These are phyloP conservation scores for Brachionus asplanchnoidis DNA, from an alignment of 1,140 invertebrate species.

Conservation along the genomic window DNA sequence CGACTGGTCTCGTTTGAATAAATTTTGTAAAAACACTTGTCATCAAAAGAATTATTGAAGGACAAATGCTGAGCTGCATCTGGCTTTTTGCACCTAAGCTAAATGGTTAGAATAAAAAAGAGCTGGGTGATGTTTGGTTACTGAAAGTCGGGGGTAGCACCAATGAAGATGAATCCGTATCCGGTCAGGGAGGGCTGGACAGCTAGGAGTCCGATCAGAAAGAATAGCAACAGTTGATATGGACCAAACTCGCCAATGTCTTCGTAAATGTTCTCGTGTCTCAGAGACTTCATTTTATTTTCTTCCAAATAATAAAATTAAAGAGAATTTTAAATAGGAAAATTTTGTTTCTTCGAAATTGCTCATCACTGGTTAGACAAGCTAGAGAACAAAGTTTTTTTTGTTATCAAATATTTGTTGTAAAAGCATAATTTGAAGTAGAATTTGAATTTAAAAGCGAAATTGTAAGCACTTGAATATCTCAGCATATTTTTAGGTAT, in stretches of 20 bases:
- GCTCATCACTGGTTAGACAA: neutral
- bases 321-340: neutral
- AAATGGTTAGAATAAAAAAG: neutral
- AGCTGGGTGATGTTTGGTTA: neutral
- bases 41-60: neutral
- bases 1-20: neutral
- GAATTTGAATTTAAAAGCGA: neutral
- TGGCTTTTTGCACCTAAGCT: neutral
- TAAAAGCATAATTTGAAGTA: neutral
- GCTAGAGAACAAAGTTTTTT: neutral
- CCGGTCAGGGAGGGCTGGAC: neutral
- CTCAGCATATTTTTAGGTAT: neutral
- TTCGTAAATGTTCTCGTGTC: neutral
- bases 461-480: neutral
- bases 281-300: neutral
- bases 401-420: neutral
- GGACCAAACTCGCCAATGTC: neutral
- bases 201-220: neutral
- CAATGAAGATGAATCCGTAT: neutral
- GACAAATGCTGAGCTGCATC: neutral
- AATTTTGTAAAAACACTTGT: neutral
- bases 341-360: neutral
- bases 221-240: slow-evolving; percentile 14
- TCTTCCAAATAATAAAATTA: neutral
- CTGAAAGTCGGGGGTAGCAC: neutral